Percentiles rank a stretch among this genome's conserved stretches.
phyloP scores from a whole-genome alignment of 2,888 invertebrate species.

The Xylota sylvarum region DNA sequence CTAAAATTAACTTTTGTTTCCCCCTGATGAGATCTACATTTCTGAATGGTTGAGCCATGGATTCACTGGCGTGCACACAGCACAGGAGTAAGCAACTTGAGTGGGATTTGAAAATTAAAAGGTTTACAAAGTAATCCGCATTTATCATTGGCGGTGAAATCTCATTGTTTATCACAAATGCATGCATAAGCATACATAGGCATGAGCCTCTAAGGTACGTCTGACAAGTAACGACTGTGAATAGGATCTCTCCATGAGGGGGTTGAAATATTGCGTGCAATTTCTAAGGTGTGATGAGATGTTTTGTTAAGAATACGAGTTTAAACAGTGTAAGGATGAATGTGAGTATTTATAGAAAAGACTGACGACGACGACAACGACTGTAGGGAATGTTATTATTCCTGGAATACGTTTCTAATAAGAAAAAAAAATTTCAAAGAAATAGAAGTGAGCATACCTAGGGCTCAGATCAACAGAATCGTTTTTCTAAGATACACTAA shows the following conservation, averaged over 20 bases:
- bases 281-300: conserved; percentile 21
- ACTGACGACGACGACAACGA: no score
- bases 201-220: conserved; percentile 27
- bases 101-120: conserved; percentile 71
- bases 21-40: conserved; percentile 56
- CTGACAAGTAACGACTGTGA: conserved; percentile 18
- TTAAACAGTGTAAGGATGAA: neutral
- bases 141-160: conserved; percentile 60
- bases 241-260: neutral
- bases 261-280: conserved; percentile 21
- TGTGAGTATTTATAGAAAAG: conserved; percentile 18
- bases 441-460: neutral
- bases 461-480: neutral
- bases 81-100: conserved; percentile 26
- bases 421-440: neutral
- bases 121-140: conserved; percentile 66
- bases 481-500: neutral
- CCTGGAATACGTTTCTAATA: neutral
- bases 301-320: neutral
- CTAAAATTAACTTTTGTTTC: conserved; percentile 68
- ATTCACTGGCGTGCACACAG: neutral
- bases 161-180: conserved; percentile 62
- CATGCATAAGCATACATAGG: conserved; percentile 32
- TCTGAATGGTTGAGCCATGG: conserved; percentile 29
- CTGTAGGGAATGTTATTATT: conserved; percentile 11